A percentile compares a stretch with the other conserved stretches of the same genome.
These are phyloP conservation scores for Gnathonemus echidnorhynchus DNA, from an alignment of 2,113 vertebrate species.

Conservation along the genomic window DNA sequence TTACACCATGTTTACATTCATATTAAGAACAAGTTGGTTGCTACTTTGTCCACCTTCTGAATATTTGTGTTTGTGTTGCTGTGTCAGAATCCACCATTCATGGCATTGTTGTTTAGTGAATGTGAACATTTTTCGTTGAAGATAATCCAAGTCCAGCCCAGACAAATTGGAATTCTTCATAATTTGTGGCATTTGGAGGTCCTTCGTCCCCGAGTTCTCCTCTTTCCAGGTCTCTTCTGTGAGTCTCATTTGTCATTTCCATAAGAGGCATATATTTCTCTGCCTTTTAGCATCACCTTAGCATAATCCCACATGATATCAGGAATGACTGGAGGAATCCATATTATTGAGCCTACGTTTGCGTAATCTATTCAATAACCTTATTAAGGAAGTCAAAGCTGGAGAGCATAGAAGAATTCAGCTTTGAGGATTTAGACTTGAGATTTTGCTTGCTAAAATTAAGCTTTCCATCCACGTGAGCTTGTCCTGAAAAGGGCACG, in stretches of 20 bases:
- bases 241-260: not conserved
- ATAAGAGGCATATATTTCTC: not conserved
- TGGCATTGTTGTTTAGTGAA: not conserved
- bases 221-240: not conserved
- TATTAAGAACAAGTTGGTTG: not conserved
- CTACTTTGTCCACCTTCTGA: not conserved
- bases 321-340: not conserved
- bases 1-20: not conserved
- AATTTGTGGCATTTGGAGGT: not conserved
- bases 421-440: not conserved
- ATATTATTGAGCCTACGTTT: not conserved
- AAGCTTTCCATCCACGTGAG: not conserved
- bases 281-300: not conserved
- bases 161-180: not conserved
- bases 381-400: not conserved
- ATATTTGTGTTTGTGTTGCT: not conserved
- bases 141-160: not conserved
- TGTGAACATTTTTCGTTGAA: not conserved
- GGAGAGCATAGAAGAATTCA: not conserved
- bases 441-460: slow-evolving; percentile 2
- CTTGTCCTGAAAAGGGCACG: not conserved
- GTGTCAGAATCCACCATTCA: not conserved
- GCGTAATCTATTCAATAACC: not conserved
- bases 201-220: not conserved
- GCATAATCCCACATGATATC: not conserved